Percentiles rank a stretch among this genome's conserved stretches.
phyloP scores from a whole-genome alignment of 2,113 vertebrate species.

The Prionailurus bengalensis region DNA sequence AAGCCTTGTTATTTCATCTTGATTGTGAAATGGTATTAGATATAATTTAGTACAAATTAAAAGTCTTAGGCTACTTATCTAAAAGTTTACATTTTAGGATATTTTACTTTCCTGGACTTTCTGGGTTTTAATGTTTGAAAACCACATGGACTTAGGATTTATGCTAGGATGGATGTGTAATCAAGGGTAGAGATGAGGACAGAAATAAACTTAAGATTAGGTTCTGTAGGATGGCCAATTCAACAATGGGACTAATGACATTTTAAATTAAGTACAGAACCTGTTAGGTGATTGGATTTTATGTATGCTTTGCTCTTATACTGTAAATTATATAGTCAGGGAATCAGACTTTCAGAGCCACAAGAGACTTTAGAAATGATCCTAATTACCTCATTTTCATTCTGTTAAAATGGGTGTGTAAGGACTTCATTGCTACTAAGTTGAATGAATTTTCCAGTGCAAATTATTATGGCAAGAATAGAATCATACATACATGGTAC shows the following conservation, averaged over 20 bases:
- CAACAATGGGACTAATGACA: not conserved
- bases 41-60: slow-evolving; percentile 42
- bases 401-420: not conserved
- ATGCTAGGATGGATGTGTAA: not conserved
- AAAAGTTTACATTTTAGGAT: slow-evolving; percentile 13
- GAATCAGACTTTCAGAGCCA: slow-evolving; percentile 1
- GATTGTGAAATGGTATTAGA: slow-evolving; percentile 28
- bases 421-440: not conserved
- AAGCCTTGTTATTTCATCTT: not conserved
- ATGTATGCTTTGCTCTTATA: not conserved
- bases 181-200: not conserved
- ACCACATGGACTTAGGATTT: not conserved
- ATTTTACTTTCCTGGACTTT: slow-evolving; percentile 20
- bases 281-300: slow-evolving; percentile 1
- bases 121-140: slow-evolving; percentile 36
- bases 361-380: slow-evolving; percentile 26
- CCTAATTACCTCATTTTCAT: slow-evolving; percentile 27
- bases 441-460: not conserved
- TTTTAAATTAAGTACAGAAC: not conserved
- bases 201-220: not conserved
- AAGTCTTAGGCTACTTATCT: slow-evolving; percentile 16
- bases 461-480: not conserved
- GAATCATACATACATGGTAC: not conserved
- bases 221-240: not conserved
- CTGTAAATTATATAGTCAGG: slow-evolving; percentile 14